Base-by-base conservation (phyloP, 2,888 invertebrate genomes). In the Leptodirus hochenwartii region DNA sequence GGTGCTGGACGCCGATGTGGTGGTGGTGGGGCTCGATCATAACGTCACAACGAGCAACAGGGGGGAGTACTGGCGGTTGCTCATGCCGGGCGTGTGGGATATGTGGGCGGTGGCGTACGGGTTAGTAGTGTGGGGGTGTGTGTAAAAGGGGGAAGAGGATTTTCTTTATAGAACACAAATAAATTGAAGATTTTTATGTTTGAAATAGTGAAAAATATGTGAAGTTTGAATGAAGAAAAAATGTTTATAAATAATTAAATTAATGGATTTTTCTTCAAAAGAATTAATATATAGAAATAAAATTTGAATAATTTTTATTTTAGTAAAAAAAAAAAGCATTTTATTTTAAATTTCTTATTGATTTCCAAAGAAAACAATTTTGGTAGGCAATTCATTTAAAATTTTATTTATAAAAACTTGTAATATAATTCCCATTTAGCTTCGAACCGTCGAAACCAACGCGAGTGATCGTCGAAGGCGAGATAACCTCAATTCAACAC, bases 11-110 rank as follows among this genome's bases (percentile, higher is more conserved):
- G 95, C 87, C 0, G 64, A 66, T 37, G 66, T 98, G 25, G 54
- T 62, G 15, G 75, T 96, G 2, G 61, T 66, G 23, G 80, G 80
- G 1, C 73, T 90, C 33, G 59, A 72, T 27, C 90, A 95, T 50
- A 69, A 74, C 30, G 65, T 96, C 8, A 67, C 67, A 2, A 77
- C 84, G 0, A 80, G 84, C 0, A 61, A 63, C 23, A 61, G 68
- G 12, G 98, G 98, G 4, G 88, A 93, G 53, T 98, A 76, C 57
- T 98, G 96, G 95, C 64, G 98, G 34, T 59, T 98, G 27, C 60
- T 98, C 15, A 57, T 84, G 11, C 93, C 95, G 0, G 95, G 93
- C 35, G 62, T 62, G 4, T 96, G 95, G 51, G 64, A 64, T 15
- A 59, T 93, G 38, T 69, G 66, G 37, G 82, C 74, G 1, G 44